phyloP scores from a whole-genome alignment of 2,113 vertebrate genomes.

The Tichodroma muraria region DNA sequence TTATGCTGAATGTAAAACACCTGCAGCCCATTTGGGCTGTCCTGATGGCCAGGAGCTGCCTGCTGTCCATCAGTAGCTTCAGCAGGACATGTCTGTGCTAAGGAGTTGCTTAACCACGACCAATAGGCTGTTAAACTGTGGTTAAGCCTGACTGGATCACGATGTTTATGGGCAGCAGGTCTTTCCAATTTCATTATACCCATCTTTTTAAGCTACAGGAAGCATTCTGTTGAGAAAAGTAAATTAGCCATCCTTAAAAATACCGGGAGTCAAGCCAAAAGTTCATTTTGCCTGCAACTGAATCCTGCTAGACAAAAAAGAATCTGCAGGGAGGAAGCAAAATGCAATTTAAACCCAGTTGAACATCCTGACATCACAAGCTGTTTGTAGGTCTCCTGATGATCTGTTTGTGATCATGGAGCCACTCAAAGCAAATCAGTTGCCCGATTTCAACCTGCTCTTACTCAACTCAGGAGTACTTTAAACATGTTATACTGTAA shows the following conservation, averaged over 20 bases:
- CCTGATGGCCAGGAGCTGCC: no score
- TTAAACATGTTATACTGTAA: neutral
- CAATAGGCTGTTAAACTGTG: neutral
- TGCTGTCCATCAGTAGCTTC: neutral
- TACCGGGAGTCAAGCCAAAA: neutral
- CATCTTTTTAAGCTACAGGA: neutral
- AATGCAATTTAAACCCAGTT: neutral
- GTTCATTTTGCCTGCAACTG: neutral
- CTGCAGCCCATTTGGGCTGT: neutral
- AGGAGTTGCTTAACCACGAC: neutral
- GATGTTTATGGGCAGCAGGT: neutral
- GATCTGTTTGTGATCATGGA: neutral
- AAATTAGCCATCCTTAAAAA: neutral
- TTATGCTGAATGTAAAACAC: neutral
- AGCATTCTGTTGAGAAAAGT: neutral
- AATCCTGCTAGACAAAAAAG: neutral
- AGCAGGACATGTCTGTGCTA: neutral
- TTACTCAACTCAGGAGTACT: neutral
- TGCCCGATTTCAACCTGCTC: neutral
- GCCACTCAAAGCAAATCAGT: neutral
- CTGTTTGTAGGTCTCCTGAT: neutral
- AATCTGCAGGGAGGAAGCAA: neutral
- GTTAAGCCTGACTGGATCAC: neutral
- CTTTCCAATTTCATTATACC: neutral
- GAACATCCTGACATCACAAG: neutral